Evolutionary conservation across 1,140 invertebrate genomes (phyloP).

Genomic region (Philaenus spumarius): DNA sequence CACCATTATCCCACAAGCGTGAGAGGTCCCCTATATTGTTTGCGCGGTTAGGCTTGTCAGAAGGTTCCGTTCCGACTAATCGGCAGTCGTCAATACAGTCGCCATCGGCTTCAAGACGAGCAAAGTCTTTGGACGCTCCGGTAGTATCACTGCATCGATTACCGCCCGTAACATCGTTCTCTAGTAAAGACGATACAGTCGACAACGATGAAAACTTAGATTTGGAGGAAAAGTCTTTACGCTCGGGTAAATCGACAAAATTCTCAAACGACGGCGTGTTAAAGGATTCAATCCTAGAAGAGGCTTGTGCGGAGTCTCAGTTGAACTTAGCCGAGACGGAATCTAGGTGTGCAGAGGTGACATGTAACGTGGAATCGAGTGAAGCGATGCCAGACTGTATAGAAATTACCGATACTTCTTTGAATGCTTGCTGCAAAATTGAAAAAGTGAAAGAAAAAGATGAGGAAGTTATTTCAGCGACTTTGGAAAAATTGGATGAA

Average conservation of each 20-base stretch:
- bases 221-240: slow-evolving; percentile 29
- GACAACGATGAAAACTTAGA: slow-evolving; percentile 32
- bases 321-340: too few species aligned
- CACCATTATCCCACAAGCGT: slow-evolving; percentile 28
- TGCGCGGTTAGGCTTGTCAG: slow-evolving; percentile 69
- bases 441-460: neutral
- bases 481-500: slow-evolving; percentile 18
- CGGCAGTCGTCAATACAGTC: slow-evolving; percentile 65
- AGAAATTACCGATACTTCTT: too few species aligned
- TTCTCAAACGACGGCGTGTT: neutral
- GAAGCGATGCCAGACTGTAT: neutral
- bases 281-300: slow-evolving; percentile 23
- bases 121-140: slow-evolving; percentile 74
- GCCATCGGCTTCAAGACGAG: slow-evolving; percentile 61
- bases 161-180: slow-evolving; percentile 76
- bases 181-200: slow-evolving; percentile 79
- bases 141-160: slow-evolving; percentile 69
- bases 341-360: neutral
- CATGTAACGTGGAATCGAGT: neutral
- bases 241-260: neutral
- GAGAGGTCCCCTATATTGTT: slow-evolving; percentile 71
- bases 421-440: neutral
- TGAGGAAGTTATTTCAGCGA: slow-evolving; percentile 8
- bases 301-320: slow-evolving; percentile 23
- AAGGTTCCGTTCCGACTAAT: slow-evolving; percentile 68